These are phyloP conservation scores for Asobara japonica DNA, from an alignment of 1,140 invertebrate species.

Conservation along the genomic window DNA sequence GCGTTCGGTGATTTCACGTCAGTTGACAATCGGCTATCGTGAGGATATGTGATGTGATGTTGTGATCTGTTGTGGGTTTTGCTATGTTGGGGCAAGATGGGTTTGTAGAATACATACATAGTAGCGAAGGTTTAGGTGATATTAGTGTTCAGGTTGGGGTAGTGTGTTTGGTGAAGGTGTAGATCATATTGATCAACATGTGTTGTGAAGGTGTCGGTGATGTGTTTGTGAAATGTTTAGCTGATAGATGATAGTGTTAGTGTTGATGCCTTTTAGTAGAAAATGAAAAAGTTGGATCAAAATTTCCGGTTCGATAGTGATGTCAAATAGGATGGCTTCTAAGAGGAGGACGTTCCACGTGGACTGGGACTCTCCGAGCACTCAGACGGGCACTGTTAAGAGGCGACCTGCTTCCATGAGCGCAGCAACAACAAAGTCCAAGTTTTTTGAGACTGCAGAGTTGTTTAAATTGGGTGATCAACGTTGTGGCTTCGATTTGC, in stretches of 20 bases:
- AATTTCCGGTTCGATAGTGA: slow-evolving; percentile 43
- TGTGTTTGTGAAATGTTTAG: background rate
- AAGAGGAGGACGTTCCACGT: slow-evolving; percentile 60
- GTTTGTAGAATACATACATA: no score
- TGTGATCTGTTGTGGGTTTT: slow-evolving; percentile 12
- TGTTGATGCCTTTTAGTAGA: background rate
- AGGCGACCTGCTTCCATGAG: slow-evolving; percentile 67
- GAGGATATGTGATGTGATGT: background rate
- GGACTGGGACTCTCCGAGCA: slow-evolving; percentile 77
- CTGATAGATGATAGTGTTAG: background rate
- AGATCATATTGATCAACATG: no score
- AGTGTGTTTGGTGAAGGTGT: no score
- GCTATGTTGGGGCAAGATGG: no score
- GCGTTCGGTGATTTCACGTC: slow-evolving; percentile 15
- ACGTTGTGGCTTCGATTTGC: slow-evolving; percentile 38
- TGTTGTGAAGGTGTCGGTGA: no score
- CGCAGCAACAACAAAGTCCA: slow-evolving; percentile 18
- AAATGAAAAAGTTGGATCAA: slow-evolving; percentile 31
- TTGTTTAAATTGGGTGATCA: slow-evolving; percentile 46
- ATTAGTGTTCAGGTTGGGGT: no score
- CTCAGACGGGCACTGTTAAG: slow-evolving; percentile 74
- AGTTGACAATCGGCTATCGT: background rate
- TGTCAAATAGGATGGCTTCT: slow-evolving; percentile 40
- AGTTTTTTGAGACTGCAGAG: slow-evolving; percentile 45
- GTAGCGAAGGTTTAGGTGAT: no score